Evolutionary conservation across 2,888 invertebrate species (phyloP), one percentile per base, ranked within the genome.

Genomic region (Neoscelio sp.): DNA sequence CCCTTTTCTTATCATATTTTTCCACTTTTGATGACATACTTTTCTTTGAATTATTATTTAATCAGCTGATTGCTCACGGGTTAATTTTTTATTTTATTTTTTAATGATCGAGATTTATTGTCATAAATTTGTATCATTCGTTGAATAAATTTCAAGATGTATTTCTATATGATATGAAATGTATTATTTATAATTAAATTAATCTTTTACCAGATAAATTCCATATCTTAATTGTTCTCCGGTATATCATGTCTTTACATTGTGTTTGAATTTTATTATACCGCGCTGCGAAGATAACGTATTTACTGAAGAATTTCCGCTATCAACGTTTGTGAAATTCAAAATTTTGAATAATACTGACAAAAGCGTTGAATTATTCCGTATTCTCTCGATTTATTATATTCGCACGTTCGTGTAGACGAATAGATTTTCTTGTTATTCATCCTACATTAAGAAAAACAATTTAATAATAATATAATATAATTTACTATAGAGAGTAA

Each of bases 301-400:
- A 68, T 68, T 68, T 48, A 56, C 56, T 35, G 67, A 58, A 68
- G 46, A 68, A 58, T 58, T 68, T 68, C 26, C 10, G n/a, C 15
- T 54, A 42, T 20, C 42, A 30, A 12, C 13, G 12, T 54, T 42
- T 30, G 18, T 17, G 28, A 38, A 40, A 40, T 18, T 60, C 50
- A 40, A 58, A 56, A 68, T 68, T 54, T 48, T 48, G 38, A 26
- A 56, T 40, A 68, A 33, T 35, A 46, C 18, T 12, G 54, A 44
- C 52, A 23, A 26, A 20, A 48, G 35, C 13, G 35, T 35, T 23
- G 30, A 67, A 20, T 38, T 40, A 64, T 64, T 64, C 28, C 50
- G 28, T 64, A 40, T 20, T 30, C 50, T 26, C n/a, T 26, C 8
- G 40, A 40, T 64, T 50, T 20, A 28, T 64, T 48, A 48, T 30